phyloP scores from a whole-genome alignment of 2,797 vertebrate species.

The Fistularia tabacaria region DNA sequence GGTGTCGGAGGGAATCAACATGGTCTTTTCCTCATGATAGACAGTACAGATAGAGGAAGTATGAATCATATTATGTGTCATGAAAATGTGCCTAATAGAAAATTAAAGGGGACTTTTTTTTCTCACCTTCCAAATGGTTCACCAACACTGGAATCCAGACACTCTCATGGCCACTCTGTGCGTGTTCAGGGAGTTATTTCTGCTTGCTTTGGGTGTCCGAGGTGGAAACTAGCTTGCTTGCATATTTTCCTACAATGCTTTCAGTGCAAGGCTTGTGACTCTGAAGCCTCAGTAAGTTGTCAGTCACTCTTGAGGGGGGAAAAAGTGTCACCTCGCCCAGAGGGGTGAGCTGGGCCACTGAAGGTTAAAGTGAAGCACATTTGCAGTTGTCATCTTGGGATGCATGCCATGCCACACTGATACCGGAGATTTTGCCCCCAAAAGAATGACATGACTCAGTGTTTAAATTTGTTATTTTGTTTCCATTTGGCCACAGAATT shows the following conservation, averaged over 20 bases:
- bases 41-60: slow-evolving; percentile 2
- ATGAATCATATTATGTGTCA: not conserved
- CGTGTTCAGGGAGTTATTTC: slow-evolving; percentile 51
- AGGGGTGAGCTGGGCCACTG: slow-evolving; percentile 31
- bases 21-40: slow-evolving; percentile 18
- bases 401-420: slow-evolving; percentile 1
- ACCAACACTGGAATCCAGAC: slow-evolving; percentile 35
- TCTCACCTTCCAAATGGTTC: not conserved
- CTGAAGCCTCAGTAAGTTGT: slow-evolving; percentile 38
- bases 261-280: slow-evolving; percentile 61
- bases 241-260: slow-evolving; percentile 70
- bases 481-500: too few species aligned
- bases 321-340: slow-evolving; percentile 11
- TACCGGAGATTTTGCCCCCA: slow-evolving; percentile 3
- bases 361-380: slow-evolving; percentile 31
- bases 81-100: not conserved
- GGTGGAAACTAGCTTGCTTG: slow-evolving; percentile 66
- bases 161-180: slow-evolving; percentile 26
- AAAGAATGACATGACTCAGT: too few species aligned
- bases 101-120: not conserved
- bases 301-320: slow-evolving; percentile 21
- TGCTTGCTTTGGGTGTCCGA: slow-evolving; percentile 42
- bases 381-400: slow-evolving; percentile 1
- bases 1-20: slow-evolving; percentile 10
- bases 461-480: too few species aligned